Conservation (phyloP, 30 jellyfish, hydroid and myxozoan genomes). For the Phacellophora camtschatica region DNA sequence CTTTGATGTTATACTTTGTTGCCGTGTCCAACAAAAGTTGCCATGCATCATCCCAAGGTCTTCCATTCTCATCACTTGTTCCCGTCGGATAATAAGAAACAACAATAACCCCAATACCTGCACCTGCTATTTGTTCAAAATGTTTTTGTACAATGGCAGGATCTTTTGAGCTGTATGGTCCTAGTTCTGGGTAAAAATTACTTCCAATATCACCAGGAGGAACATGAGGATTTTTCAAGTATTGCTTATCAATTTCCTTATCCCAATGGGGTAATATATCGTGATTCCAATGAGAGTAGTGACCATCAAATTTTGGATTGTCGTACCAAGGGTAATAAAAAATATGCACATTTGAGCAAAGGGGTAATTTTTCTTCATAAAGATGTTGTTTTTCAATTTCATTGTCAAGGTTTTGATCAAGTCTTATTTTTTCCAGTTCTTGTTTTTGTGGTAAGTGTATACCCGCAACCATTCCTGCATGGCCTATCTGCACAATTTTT, state of each 20-base stretch:
- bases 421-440: too few species aligned
- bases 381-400: not conserved
- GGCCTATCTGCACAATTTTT: too few species aligned
- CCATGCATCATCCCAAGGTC: constrained; percentile 77
- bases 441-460: too few species aligned
- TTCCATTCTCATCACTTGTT: constrained; percentile 85
- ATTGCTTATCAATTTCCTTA: constrained; percentile 48
- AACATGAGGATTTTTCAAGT: constrained; percentile 41
- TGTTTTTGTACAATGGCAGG: constrained; percentile 69
- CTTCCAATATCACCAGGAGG: constrained; percentile 96
- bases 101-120: constrained; percentile 86
- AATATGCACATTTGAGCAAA: constrained; percentile 78
- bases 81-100: constrained; percentile 95
- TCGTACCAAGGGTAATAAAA: constrained; percentile 97
- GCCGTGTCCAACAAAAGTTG: constrained; percentile 73
- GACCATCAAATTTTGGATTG: constrained; percentile 81
- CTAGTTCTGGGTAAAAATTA: constrained; percentile 88
- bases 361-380: not conserved
- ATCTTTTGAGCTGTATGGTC: constrained; percentile 81
- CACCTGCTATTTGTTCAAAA: constrained; percentile 52
- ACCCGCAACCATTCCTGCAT: too few species aligned
- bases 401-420: too few species aligned
- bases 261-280: constrained; percentile 89
- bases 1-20: constrained; percentile 49
- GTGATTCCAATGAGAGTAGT: constrained; percentile 93